These are phyloP conservation scores for Halcyon chelicuti DNA, from an alignment of 2,797 vertebrate species.

Conservation along the genomic window DNA sequence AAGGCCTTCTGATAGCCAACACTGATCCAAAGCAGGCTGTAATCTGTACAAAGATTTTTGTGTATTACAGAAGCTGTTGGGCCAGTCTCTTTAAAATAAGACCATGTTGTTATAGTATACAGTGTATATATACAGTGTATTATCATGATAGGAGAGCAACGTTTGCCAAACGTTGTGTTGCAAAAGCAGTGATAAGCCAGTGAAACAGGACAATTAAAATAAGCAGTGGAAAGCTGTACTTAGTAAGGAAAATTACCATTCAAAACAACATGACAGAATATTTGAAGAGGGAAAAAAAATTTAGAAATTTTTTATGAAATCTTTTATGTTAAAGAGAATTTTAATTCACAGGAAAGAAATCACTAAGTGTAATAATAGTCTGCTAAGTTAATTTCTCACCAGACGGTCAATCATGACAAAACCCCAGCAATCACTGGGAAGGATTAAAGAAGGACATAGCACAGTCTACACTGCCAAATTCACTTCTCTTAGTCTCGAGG, in stretches of 20 bases:
- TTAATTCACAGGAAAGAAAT: neutral
- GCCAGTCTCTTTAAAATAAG: neutral
- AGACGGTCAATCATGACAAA: neutral
- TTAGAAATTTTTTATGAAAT: neutral
- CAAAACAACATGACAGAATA: neutral
- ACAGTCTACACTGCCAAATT: neutral
- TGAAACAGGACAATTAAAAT: neutral
- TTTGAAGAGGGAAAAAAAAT: neutral
- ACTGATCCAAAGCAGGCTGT: neutral
- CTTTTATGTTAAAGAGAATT: neutral
- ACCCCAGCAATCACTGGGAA: neutral
- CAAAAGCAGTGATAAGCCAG: neutral
- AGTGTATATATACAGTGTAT: neutral
- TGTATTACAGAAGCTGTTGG: neutral
- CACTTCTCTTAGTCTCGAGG: neutral
- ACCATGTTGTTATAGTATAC: neutral
- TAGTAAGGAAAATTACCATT: neutral
- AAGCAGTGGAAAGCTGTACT: neutral
- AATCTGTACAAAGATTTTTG: neutral
- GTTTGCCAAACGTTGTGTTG: neutral
- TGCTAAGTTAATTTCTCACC: neutral
- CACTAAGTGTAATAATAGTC: neutral
- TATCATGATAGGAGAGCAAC: neutral
- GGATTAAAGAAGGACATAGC: neutral
- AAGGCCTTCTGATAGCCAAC: neutral